phyloP scores from a whole-genome alignment of 2,888 invertebrate genomes.

The Sycophila texana region DNA sequence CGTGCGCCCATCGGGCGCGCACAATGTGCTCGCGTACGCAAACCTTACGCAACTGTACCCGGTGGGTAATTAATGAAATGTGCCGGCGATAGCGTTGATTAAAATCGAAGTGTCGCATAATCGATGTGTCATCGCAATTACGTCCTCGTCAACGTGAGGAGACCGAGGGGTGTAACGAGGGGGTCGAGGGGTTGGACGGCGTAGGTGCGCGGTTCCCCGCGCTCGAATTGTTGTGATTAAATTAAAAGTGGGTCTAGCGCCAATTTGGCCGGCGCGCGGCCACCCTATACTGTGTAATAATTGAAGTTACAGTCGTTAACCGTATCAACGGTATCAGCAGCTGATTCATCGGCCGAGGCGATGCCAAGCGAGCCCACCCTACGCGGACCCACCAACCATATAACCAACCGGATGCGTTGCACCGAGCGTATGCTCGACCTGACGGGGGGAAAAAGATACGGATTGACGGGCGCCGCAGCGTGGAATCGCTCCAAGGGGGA shows the following conservation, averaged over 20 bases:
- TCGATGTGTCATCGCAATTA: conserved; percentile 5
- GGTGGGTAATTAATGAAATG: conserved; percentile 3
- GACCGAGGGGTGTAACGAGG: neutral
- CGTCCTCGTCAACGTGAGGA: conserved; percentile 8
- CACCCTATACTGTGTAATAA: conserved; percentile 23
- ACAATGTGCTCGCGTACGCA: neutral
- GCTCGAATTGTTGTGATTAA: conserved; percentile 13
- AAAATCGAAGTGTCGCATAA: neutral
- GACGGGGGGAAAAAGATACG: neutral
- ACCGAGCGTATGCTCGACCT: neutral
- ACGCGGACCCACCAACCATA: neutral
- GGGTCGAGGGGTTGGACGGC: too few species aligned
- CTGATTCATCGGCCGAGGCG: conserved; percentile 36
- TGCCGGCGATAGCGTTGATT: neutral
- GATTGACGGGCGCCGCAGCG: neutral
- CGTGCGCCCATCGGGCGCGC: neutral
- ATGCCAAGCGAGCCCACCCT: conserved; percentile 10
- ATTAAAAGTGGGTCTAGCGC: conserved; percentile 39
- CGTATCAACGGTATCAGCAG: conserved; percentile 45
- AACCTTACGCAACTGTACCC: neutral
- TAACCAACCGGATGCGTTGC: neutral
- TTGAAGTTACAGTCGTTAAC: conserved; percentile 37
- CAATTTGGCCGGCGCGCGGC: conserved; percentile 21
- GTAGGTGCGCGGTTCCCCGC: too few species aligned
- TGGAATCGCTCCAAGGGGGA: neutral